Conservation (phyloP, 92 coral and sea anemone genomes). For the Heteractis magnifica region DNA sequence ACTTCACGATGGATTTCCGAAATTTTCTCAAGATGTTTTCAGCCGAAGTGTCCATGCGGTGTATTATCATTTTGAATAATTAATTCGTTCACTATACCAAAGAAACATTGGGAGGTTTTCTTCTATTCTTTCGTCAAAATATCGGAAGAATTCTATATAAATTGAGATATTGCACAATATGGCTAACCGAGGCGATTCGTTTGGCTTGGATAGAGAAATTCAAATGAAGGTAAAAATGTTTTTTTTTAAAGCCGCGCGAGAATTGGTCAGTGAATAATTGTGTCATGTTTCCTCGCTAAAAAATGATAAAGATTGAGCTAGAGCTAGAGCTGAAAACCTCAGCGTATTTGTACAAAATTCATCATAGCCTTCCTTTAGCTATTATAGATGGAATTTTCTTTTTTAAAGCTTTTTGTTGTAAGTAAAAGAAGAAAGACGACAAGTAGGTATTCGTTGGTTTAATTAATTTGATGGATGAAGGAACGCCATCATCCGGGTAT, state of each 20-base stretch:
- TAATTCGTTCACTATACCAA: background rate
- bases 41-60: background rate
- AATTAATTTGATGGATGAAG: background rate
- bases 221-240: slow-evolving; percentile 14
- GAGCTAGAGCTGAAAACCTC: background rate
- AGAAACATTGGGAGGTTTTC: background rate
- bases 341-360: background rate
- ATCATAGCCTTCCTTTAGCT: background rate
- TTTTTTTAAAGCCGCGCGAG: background rate
- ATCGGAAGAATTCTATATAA: background rate
- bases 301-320: background rate
- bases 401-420: background rate
- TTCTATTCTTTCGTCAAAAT: background rate
- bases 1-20: slow-evolving; percentile 1
- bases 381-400: background rate
- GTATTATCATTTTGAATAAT: background rate
- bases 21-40: slow-evolving; percentile 5
- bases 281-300: background rate
- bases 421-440: background rate
- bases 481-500: no score
- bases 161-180: background rate
- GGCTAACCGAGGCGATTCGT: slow-evolving; percentile 18
- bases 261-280: background rate
- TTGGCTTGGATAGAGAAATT: slow-evolving; percentile 33
- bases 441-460: background rate